Evolutionary conservation across 2,113 vertebrate genomes (phyloP), one percentile per base, ranked within the genome.

Genomic region (Poecile atricapillus): DNA sequence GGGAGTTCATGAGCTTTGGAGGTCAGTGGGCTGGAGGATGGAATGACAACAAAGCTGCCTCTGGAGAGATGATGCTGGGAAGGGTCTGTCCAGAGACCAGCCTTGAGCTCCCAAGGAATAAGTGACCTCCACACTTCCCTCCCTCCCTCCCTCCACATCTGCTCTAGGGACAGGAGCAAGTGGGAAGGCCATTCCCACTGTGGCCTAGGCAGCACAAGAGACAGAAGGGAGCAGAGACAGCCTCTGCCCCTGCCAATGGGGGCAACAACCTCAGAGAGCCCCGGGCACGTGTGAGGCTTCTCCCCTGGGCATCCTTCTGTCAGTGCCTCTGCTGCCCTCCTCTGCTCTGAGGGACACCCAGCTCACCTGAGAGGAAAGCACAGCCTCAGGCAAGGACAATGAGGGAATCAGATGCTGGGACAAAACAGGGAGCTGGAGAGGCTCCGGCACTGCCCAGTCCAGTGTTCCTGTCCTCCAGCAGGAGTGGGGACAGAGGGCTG

Each of bases 201-300:
- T 31, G n/a, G 30, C 28, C 50, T 25, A 19, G 25, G 33, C 10
- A 23, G 31, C 39, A 63, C 47, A 35, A 33, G 56, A 63, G 50
- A 17, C 15, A 67, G 52, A 53, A 58, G 78, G 35, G 31, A 87
- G 43, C n/a, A 87, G 68, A 69, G 52, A 28, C 15, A 49, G n/a
- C 46, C 28, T 43, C 74, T 89, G 55, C 7, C 50, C 43, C 60
- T 43, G 28, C 46, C 56, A 64, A 1, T 0, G 1, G 12, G 11
- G n/a, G 19, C 55, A 39, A 63, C 3, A 37, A 10, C 46, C 41
- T 33, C 0, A 0, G 33, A 58, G 43, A 75, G 59, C 22, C 44
- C 67, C 1, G 1, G 49, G 28, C 35, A 64, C 0, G 1, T 0
- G 9, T 37, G 15, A 39, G 25, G 22, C 41, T 74, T 71, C 76